phyloP scores from a whole-genome alignment of 1,140 invertebrate species.

The Homarus americanus region DNA sequence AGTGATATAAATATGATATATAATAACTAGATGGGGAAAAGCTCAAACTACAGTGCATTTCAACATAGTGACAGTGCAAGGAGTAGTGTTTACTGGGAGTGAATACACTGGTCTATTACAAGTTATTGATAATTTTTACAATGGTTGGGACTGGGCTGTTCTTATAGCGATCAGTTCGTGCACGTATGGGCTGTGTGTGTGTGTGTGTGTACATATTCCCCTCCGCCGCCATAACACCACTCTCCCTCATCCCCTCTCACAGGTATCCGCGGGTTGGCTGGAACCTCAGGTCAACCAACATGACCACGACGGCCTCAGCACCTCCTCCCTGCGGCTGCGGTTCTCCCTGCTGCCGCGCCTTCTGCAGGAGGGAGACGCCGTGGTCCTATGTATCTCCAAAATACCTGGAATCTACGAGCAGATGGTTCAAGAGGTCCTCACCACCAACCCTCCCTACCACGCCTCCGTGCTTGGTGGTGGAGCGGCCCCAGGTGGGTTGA shows the following conservation, averaged over 20 bases:
- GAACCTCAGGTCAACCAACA: constrained; percentile 22
- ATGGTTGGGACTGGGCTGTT: no score
- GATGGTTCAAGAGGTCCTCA: neutral
- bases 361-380: constrained; percentile 28
- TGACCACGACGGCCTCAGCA: constrained; percentile 35
- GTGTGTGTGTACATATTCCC: no score
- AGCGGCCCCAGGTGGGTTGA: neutral
- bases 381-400: neutral
- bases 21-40: no score
- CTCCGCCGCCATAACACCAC: no score
- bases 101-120: no score
- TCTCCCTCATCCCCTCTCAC: neutral
- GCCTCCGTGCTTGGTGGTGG: constrained; percentile 24
- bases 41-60: no score
- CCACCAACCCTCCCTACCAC: constrained; percentile 25
- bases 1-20: no score
- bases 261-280: constrained; percentile 39
- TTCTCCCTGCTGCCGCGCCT: constrained; percentile 49
- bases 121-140: no score
- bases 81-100: no score
- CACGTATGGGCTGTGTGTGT: no score
- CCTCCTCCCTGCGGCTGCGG: constrained; percentile 45
- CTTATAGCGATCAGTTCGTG: no score
- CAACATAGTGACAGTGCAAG: no score
- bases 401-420: neutral